Conservation (phyloP, 1,140 invertebrate genomes). For the Catajapyx aquilonaris region DNA sequence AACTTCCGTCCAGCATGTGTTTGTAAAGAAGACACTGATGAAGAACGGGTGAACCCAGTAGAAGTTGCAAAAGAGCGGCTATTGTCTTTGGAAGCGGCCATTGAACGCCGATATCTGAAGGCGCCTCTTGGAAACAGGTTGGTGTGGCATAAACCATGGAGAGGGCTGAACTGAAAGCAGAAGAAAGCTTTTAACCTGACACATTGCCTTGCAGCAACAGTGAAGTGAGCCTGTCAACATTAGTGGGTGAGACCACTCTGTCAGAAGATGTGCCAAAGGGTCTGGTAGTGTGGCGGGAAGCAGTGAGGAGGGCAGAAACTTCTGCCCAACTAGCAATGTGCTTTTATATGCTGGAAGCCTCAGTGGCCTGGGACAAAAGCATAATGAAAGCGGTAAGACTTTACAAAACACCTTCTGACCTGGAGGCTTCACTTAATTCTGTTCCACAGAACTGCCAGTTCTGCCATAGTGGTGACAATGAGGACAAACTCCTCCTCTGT, state of each 20-base stretch:
- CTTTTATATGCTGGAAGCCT: constrained; percentile 68
- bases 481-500: constrained; percentile 82
- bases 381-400: constrained; percentile 91
- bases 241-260: constrained; percentile 10
- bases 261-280: constrained; percentile 32
- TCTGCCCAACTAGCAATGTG: constrained; percentile 79
- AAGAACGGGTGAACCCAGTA: constrained; percentile 33
- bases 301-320: constrained; percentile 54
- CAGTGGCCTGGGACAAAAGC: constrained; percentile 94
- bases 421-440: constrained; percentile 1
- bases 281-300: constrained; percentile 70
- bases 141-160: no score
- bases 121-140: constrained; percentile 65
- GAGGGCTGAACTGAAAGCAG: no score
- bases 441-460: constrained; percentile 76
- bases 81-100: constrained; percentile 62
- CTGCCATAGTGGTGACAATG: constrained; percentile 85
- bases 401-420: background rate
- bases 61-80: constrained; percentile 53
- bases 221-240: background rate
- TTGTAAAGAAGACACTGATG: constrained; percentile 18
- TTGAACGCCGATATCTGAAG: constrained; percentile 81
- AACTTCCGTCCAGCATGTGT: constrained; percentile 27
- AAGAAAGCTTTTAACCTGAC: no score
- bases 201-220: background rate